A percentile compares a stretch with the other conserved stretches of the same genome.
These are phyloP conservation scores for Troilus luridus DNA, from an alignment of 2,888 invertebrate species.

Conservation along the genomic window DNA sequence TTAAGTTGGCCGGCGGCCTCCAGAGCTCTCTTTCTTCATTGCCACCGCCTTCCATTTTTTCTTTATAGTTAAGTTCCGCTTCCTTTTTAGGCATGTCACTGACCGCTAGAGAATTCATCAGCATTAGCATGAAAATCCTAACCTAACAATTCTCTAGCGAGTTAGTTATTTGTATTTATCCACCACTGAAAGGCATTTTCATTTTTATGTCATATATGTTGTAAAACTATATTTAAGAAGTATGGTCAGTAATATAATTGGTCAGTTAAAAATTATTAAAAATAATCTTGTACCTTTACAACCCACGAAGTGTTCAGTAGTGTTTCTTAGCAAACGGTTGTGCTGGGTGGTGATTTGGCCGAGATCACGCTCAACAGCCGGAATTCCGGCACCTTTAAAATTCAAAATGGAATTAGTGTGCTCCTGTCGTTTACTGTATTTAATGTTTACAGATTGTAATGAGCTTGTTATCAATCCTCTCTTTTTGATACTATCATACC, in stretches of 20 bases:
- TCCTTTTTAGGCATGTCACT: constrained; percentile 18
- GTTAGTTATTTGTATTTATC: neutral
- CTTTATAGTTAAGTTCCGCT: constrained; percentile 14
- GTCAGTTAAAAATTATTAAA: neutral
- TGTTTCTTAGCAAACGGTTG: no score
- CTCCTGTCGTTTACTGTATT: no score
- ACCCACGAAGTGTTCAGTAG: no score
- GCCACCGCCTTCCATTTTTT: neutral
- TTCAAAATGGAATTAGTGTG: no score
- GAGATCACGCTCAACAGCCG: no score
- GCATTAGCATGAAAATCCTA: neutral
- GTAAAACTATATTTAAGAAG: neutral
- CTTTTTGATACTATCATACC: no score
- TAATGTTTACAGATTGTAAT: no score
- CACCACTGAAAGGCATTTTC: neutral
- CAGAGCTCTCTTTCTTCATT: neutral
- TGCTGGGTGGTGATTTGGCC: no score
- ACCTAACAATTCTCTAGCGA: neutral
- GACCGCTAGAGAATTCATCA: neutral
- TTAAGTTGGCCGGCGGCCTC: neutral
- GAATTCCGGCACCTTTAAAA: no score
- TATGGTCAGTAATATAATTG: neutral
- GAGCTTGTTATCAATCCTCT: no score
- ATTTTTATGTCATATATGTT: neutral
- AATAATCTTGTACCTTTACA: no score